These are phyloP conservation scores for Vespertilio murinus DNA, from an alignment of 2,797 vertebrate species.

Conservation along the genomic window DNA sequence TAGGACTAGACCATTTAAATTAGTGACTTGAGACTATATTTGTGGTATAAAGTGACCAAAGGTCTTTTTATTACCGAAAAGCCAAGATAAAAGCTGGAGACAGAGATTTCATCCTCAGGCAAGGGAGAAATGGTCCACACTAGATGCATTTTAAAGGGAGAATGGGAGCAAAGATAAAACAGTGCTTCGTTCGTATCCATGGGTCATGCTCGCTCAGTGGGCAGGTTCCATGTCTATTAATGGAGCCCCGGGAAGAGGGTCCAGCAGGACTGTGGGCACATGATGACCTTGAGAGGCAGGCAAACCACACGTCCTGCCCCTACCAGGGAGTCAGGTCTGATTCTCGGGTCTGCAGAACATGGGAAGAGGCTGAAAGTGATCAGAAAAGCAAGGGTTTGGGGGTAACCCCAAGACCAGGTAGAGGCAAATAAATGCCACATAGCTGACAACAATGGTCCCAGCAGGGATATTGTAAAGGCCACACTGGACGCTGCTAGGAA, in stretches of 20 bases:
- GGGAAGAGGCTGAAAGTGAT: neutral
- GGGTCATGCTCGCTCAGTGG: neutral
- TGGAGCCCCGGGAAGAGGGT: neutral
- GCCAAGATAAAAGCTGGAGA: constrained; percentile 60
- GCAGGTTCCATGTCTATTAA: neutral
- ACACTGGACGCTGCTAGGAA: neutral
- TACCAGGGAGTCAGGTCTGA: neutral
- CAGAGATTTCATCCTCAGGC: constrained; percentile 64
- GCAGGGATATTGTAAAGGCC: neutral
- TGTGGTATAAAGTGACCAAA: constrained; percentile 67
- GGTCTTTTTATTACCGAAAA: constrained; percentile 71
- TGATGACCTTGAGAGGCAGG: accelerated
- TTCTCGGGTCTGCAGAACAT: neutral
- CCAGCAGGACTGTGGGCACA: neutral
- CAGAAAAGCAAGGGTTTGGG: neutral
- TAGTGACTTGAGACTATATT: constrained; percentile 58
- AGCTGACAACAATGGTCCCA: neutral
- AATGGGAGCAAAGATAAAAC: constrained; percentile 43
- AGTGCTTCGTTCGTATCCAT: accelerated
- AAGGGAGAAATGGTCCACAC: constrained; percentile 31
- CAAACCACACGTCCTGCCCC: accelerated
- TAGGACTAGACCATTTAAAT: constrained; percentile 62
- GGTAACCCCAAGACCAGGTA: neutral
- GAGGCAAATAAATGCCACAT: neutral
- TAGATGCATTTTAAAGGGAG: constrained; percentile 54